These are phyloP conservation scores for Erebia epiphron DNA, from an alignment of 2,888 invertebrate genomes.

Conservation along the genomic window DNA sequence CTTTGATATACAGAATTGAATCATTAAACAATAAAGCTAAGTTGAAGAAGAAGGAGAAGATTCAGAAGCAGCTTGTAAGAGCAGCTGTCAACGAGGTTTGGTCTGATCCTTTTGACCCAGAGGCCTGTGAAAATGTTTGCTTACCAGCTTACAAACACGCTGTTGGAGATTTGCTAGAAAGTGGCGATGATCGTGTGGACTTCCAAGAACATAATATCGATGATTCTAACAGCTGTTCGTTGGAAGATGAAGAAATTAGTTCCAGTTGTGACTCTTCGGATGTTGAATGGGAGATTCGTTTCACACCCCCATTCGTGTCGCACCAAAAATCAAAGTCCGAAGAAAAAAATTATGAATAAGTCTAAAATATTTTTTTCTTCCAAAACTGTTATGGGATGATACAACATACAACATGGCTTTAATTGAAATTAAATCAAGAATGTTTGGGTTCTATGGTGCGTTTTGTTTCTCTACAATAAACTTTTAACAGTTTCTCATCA, in stretches of 20 bases:
- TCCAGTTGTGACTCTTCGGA: slow-evolving; percentile 64
- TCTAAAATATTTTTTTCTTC: background rate
- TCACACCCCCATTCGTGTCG: slow-evolving; percentile 57
- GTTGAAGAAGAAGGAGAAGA: slow-evolving; percentile 50
- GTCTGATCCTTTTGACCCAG: slow-evolving; percentile 58
- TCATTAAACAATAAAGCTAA: slow-evolving; percentile 55
- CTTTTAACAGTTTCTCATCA: too few relatives aligned
- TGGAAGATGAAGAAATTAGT: slow-evolving; percentile 49
- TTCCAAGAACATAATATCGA: slow-evolving; percentile 42
- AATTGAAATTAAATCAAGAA: too few relatives aligned
- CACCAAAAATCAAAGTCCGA: background rate
- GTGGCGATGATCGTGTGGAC: slow-evolving; percentile 44
- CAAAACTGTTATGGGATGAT: too few relatives aligned
- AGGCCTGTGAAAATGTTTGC: slow-evolving; percentile 60
- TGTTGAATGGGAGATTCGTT: slow-evolving; percentile 72
- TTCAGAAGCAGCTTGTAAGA: slow-evolving; percentile 49
- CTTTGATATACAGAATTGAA: slow-evolving; percentile 63
- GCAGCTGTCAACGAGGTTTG: slow-evolving; percentile 52
- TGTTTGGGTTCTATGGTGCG: too few relatives aligned
- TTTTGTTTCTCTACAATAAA: too few relatives aligned
- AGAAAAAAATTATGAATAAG: background rate
- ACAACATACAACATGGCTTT: too few relatives aligned
- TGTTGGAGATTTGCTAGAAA: slow-evolving; percentile 48
- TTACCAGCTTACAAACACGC: slow-evolving; percentile 58
- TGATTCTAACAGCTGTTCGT: slow-evolving; percentile 48